Conservation (phyloP, 2,113 vertebrate species). For the Benitochromis conjunctus region DNA sequence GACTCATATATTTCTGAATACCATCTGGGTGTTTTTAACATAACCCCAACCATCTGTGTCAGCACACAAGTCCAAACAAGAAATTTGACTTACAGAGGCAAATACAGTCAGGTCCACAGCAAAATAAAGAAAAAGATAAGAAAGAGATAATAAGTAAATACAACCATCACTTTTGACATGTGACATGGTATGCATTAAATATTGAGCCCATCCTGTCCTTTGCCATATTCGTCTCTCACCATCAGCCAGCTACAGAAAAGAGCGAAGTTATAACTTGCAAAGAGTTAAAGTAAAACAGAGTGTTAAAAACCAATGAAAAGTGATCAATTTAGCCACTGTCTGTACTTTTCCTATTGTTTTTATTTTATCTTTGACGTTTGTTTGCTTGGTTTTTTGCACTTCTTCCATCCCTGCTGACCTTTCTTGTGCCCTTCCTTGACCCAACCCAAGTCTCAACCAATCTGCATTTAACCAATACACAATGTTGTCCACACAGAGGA, state of each 20-base stretch:
- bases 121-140: not conserved
- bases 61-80: slow-evolving; percentile 18
- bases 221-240: not conserved
- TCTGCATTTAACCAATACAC: not conserved
- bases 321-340: not conserved
- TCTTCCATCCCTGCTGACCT: not conserved
- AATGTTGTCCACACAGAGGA: not conserved
- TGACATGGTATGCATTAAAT: not conserved
- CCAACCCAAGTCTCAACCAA: not conserved
- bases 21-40: slow-evolving; percentile 59
- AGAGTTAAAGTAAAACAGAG: not conserved
- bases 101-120: not conserved
- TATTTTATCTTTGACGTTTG: rapidly evolving
- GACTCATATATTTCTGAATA: slow-evolving; percentile 47
- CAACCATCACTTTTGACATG: not conserved
- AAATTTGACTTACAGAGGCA: slow-evolving; percentile 17
- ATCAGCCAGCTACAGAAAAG: not conserved
- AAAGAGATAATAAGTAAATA: not conserved
- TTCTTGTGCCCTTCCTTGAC: not conserved
- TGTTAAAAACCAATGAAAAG: not conserved
- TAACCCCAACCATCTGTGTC: slow-evolving; percentile 62
- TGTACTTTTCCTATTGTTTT: not conserved
- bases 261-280: not conserved
- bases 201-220: not conserved
- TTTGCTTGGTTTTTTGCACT: not conserved